Percentiles rank a stretch among this genome's conserved stretches.
phyloP scores from a whole-genome alignment of 1,140 invertebrate species.

The Eubasilissa regina region DNA sequence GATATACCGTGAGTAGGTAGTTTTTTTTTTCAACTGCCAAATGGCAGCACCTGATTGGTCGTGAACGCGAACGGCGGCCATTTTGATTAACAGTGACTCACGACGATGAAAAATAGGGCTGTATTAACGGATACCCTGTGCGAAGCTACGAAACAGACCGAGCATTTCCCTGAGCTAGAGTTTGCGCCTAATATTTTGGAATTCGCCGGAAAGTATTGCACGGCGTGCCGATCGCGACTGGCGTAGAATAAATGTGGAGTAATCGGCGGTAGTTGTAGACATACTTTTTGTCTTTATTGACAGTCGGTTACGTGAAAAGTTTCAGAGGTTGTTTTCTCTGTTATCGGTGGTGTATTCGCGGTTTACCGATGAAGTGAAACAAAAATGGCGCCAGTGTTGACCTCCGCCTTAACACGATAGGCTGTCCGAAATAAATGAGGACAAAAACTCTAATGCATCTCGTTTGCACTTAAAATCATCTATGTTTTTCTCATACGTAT shows the following conservation, averaged over 20 bases:
- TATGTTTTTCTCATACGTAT: constrained; percentile 26
- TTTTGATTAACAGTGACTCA: constrained; percentile 73
- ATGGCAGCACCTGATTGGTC: constrained; percentile 66
- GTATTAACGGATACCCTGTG: constrained; percentile 70
- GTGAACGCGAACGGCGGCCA: constrained; percentile 71
- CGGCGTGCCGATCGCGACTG: constrained; percentile 43
- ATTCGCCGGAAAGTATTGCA: constrained; percentile 45
- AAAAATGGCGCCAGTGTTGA: constrained; percentile 55
- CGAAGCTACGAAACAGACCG: constrained; percentile 72
- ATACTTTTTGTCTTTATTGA: constrained; percentile 45
- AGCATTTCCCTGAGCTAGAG: constrained; percentile 68
- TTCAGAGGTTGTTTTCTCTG: constrained; percentile 35
- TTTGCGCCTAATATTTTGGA: constrained; percentile 51
- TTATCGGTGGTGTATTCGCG: constrained; percentile 38
- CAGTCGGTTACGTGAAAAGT: constrained; percentile 33
- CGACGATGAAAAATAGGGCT: constrained; percentile 72
- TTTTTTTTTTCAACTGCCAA: constrained; percentile 65
- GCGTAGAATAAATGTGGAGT: constrained; percentile 11
- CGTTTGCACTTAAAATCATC: constrained; percentile 20
- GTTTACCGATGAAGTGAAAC: constrained; percentile 41
- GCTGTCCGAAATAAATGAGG: constrained; percentile 34
- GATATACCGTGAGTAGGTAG: constrained; percentile 70
- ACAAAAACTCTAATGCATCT: constrained; percentile 19
- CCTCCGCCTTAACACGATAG: constrained; percentile 39
- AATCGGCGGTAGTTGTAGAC: constrained; percentile 34